These are phyloP conservation scores for Phaethon lepturus DNA, from an alignment of 2,113 vertebrate genomes.

Conservation along the genomic window DNA sequence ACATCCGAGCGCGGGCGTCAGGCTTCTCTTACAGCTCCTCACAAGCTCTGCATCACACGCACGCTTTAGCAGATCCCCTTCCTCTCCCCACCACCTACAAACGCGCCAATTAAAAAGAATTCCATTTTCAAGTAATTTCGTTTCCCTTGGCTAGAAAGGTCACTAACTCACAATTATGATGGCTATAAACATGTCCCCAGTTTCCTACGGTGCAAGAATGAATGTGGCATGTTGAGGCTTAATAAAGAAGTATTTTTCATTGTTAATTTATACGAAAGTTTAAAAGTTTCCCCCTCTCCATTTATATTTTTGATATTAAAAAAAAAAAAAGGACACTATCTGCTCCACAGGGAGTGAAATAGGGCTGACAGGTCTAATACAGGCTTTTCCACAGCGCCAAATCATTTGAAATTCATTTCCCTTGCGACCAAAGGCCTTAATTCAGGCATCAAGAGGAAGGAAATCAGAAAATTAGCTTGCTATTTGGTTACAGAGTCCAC, in stretches of 20 bases:
- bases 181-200: slow-evolving; percentile 76
- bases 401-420: slow-evolving; percentile 55
- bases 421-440: background rate
- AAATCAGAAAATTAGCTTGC: slow-evolving; percentile 11
- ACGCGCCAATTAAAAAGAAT: slow-evolving; percentile 80
- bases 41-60: background rate
- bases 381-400: slow-evolving; percentile 17
- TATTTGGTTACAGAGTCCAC: background rate
- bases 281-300: background rate
- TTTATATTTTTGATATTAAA: background rate
- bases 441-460: slow-evolving; percentile 26
- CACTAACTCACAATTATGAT: slow-evolving; percentile 80
- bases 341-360: background rate
- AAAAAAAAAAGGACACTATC: background rate
- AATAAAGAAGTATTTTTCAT: slow-evolving; percentile 59
- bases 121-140: slow-evolving; percentile 80
- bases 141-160: slow-evolving; percentile 82
- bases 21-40: background rate
- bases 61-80: background rate
- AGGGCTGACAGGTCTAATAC: background rate
- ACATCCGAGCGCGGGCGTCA: background rate
- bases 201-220: slow-evolving; percentile 63
- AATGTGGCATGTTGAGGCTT: slow-evolving; percentile 55
- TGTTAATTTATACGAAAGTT: slow-evolving; percentile 45
- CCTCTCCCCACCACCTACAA: slow-evolving; percentile 57